Evolutionary conservation across 2,888 invertebrate genomes (phyloP).

Genomic region (Scaeva pyrastri): DNA sequence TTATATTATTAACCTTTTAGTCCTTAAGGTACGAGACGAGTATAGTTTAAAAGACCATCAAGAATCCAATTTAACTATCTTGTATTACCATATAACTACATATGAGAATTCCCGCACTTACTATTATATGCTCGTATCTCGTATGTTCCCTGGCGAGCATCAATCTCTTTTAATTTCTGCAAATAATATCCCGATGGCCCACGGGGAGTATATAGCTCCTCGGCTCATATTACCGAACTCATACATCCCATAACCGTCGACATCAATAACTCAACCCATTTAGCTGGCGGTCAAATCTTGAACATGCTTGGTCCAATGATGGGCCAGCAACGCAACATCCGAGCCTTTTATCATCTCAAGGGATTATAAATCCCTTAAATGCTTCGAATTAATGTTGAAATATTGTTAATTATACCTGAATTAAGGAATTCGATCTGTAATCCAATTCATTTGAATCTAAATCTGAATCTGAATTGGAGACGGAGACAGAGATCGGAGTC

Average conservation of each 20-base stretch:
- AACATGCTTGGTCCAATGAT: slow-evolving; percentile 8
- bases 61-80: neutral
- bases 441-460: slow-evolving; percentile 72
- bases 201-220: slow-evolving; percentile 4
- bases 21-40: neutral
- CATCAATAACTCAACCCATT: slow-evolving; percentile 60
- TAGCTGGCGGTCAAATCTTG: slow-evolving; percentile 26
- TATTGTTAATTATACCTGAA: slow-evolving; percentile 75
- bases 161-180: slow-evolving; percentile 50
- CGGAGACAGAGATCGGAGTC: too few species aligned
- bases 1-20: neutral
- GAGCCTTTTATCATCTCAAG: slow-evolving; percentile 6
- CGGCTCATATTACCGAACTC: slow-evolving; percentile 57
- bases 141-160: too few species aligned
- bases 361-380: slow-evolving; percentile 64
- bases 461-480: neutral
- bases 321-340: neutral
- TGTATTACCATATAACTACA: slow-evolving; percentile 27
- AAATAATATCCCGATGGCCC: slow-evolving; percentile 30
- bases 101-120: too few species aligned
- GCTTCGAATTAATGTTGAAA: slow-evolving; percentile 69
- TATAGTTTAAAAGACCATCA: neutral
- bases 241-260: slow-evolving; percentile 45
- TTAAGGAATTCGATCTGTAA: slow-evolving; percentile 74
- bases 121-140: too few species aligned